Evolutionary conservation across 2,797 vertebrate species (phyloP), one percentile per base, ranked within the genome.

Genomic region (Hyperoplus immaculatus): DNA sequence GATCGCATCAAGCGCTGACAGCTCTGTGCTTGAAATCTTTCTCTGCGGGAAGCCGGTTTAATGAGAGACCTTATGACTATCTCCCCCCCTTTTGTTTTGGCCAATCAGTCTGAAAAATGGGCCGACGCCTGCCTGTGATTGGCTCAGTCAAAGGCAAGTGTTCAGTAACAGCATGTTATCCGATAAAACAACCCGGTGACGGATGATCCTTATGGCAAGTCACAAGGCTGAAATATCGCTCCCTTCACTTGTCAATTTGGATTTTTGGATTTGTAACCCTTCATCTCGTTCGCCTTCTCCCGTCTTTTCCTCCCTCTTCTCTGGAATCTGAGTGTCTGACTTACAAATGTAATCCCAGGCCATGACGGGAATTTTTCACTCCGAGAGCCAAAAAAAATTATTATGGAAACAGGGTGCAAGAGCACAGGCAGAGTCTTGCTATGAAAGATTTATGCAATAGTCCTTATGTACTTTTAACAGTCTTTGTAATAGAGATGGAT

Each of bases 401-500:
- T 57, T n/a, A 59, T 70, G 50, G 49, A 74, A 85, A 71, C 58
- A 77, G 75, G 68, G 82, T 79, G 76, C 51, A 55, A 72, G 72
- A 69, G 57, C n/a, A 0, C 59, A 75, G 69, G 69, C 72, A 67
- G 64, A 21, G 55, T 13, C 29, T 29, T 29, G 69, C 77, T 69
- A 42, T 75, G 70, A 73, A 64, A 81, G 85, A 89, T 88, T 79
- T 77, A 85, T 83, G 76, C 77, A 88, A 86, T 88, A 88, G 72
- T 88, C 78, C 73, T 78, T 86, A 87, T 90, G 88, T 83, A 87
- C 88, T 87, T 90, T 91, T 90, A 89, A 87, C 78, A 82, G 67
- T 85, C 87, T 86, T 89, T 85, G 88, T 89, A 89, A 92, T 80
- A 61, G 84, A 92, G 90, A 92, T 87, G 87, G 86, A 90, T 88